Evolutionary conservation across 2,888 invertebrate species (phyloP).

Genomic region (Lithophane semibrunnea): DNA sequence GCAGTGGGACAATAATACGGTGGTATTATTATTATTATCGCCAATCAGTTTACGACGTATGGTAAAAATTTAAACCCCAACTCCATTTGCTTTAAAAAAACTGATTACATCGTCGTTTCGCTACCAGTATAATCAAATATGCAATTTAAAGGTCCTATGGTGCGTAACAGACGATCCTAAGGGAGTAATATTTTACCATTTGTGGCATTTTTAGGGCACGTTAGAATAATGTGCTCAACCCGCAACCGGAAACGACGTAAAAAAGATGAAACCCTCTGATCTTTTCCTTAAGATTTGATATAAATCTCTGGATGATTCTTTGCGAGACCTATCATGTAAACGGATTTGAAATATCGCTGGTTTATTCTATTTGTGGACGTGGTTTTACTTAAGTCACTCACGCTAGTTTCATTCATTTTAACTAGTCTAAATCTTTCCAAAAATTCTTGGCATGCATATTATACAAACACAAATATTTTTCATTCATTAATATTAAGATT

Average conservation of each 20-base stretch:
- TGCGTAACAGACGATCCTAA: conserved; percentile 38
- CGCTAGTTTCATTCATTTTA: background rate
- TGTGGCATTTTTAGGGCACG: conserved; percentile 54
- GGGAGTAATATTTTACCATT: conserved; percentile 57
- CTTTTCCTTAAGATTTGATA: conserved; percentile 53
- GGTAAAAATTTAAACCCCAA: background rate
- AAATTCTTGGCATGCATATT: background rate
- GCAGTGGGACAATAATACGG: background rate
- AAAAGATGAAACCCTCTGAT: conserved; percentile 61
- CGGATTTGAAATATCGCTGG: conserved; percentile 30
- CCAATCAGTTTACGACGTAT: background rate
- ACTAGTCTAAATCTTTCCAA: background rate
- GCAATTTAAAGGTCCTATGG: conserved; percentile 49
- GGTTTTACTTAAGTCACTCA: background rate
- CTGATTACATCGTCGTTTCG: conserved; percentile 23
- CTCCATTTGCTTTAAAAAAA: conserved; percentile 22
- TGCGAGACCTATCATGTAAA: conserved; percentile 39
- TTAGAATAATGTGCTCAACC: conserved; percentile 51
- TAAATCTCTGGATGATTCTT: conserved; percentile 58
- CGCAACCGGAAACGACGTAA: conserved; percentile 48
- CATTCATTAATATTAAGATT: background rate
- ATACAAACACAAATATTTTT: background rate
- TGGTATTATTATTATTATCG: background rate
- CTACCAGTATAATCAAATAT: conserved; percentile 42
- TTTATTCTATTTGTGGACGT: conserved; percentile 10